Conservation (phyloP, 2,797 vertebrate genomes). For the Pagetopsis macropterus region DNA sequence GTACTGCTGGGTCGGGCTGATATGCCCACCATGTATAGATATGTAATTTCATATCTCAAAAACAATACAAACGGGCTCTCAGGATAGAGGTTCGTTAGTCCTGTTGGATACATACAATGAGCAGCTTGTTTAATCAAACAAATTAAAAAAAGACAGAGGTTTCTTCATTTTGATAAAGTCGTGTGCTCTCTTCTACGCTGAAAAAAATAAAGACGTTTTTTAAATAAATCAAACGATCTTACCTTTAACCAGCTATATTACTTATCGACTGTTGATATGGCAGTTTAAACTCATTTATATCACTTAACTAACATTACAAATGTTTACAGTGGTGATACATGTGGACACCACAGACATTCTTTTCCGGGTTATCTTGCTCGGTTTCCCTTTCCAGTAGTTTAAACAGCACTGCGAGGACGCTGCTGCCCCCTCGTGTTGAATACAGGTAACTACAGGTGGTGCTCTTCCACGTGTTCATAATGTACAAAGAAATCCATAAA, state of each 20-base stretch:
- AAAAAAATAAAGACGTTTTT: not conserved
- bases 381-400: not conserved
- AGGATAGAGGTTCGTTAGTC: not conserved
- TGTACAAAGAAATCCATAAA: no score
- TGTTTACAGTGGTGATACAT: slow-evolving; percentile 14
- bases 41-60: no score
- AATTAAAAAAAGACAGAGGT: no score
- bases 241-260: slow-evolving; percentile 39
- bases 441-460: no score
- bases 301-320: not conserved
- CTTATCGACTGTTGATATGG: slow-evolving; percentile 2
- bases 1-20: no score
- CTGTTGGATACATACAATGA: not conserved
- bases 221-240: not conserved
- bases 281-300: not conserved
- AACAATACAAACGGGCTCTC: not conserved
- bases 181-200: not conserved
- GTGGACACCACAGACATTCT: slow-evolving; percentile 9
- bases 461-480: no score
- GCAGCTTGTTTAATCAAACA: not conserved
- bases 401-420: fast-evolving
- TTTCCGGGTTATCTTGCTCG: slow-evolving; percentile 48
- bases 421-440: slow-evolving; percentile 17
- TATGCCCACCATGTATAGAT: no score
- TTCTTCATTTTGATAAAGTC: not conserved